Conservation (phyloP, 37 sponge, comb jelly and placozoan species). For the Amphimedon queenslandica region DNA sequence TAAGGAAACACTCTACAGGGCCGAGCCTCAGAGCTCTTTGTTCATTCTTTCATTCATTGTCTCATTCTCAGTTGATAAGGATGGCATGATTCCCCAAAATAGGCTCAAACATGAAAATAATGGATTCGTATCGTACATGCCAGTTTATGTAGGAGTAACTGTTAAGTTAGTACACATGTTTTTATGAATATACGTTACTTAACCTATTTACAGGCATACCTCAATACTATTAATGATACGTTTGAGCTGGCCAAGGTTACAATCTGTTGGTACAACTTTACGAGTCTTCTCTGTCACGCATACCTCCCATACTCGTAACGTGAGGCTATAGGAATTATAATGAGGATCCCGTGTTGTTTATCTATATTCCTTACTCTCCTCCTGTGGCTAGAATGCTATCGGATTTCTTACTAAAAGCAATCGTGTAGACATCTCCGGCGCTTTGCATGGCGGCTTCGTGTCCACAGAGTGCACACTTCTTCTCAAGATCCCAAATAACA, state of each 20-base stretch:
- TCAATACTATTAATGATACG: conserved; percentile 84
- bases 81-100: not conserved
- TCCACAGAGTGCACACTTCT: conserved; percentile 88
- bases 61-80: not conserved
- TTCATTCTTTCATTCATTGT: too few relatives aligned
- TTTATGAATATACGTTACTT: not conserved
- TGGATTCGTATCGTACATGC: not conserved
- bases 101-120: not conserved
- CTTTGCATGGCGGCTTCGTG: conserved; percentile 90
- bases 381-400: conserved; percentile 92
- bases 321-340: conserved; percentile 60
- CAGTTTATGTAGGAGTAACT: not conserved
- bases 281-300: conserved; percentile 55
- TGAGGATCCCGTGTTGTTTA: not conserved
- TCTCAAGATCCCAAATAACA: conserved; percentile 90
- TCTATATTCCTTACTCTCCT: conserved; percentile 81
- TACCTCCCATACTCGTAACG: conserved; percentile 93
- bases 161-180: not conserved
- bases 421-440: conserved; percentile 75
- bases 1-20: too few relatives aligned
- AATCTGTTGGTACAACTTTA: conserved; percentile 93
- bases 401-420: conserved; percentile 62
- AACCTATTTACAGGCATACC: conserved; percentile 12
- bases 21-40: too few relatives aligned
- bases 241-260: conserved; percentile 91